Evolutionary conservation across 2,113 vertebrate species (phyloP).

Genomic region (Chunga burmeisteri): DNA sequence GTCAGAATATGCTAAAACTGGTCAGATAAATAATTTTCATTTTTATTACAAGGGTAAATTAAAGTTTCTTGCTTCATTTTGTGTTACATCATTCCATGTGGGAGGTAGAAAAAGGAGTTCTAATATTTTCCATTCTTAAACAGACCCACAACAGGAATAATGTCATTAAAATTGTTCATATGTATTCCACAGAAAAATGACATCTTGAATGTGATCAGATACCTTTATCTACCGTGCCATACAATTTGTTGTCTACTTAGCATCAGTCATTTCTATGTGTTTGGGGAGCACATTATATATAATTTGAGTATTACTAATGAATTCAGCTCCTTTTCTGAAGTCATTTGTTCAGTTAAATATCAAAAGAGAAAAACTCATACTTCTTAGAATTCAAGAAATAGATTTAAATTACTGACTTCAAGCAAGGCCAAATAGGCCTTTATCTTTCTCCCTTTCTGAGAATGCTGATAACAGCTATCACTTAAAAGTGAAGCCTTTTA

Average conservation of each 20-base stretch:
- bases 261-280: neutral
- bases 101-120: neutral
- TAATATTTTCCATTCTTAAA: neutral
- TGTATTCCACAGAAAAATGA: neutral
- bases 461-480: neutral
- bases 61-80: neutral
- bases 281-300: neutral
- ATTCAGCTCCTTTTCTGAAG: neutral
- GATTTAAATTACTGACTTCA: neutral
- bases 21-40: constrained; percentile 19
- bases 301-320: constrained; percentile 15
- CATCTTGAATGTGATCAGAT: neutral
- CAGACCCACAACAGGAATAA: neutral
- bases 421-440: neutral
- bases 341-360: neutral
- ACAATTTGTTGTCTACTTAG: neutral
- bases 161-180: neutral
- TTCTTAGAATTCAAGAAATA: neutral
- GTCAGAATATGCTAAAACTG: neutral
- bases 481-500: neutral
- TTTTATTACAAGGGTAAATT: neutral
- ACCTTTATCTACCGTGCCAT: neutral
- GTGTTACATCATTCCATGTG: neutral
- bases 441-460: neutral
- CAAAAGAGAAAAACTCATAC: neutral